phyloP scores from a whole-genome alignment of 2,888 invertebrate species.

The Xanthia icteritia region DNA sequence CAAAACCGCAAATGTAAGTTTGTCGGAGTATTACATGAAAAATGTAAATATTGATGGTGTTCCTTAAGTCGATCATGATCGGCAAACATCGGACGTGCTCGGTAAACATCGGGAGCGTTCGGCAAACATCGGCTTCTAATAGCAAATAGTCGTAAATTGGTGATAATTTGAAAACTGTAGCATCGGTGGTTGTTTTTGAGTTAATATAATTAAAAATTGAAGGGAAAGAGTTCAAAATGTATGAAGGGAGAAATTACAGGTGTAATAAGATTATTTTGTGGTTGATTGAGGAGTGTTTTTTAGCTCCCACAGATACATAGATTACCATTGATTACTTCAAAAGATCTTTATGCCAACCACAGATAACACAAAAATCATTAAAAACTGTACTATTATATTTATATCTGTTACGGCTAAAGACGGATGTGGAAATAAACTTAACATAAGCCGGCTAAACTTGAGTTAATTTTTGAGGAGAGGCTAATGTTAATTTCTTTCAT shows the following conservation, averaged over 20 bases:
- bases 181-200: constrained; percentile 56
- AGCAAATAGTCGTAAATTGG: constrained; percentile 66
- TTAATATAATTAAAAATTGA: constrained; percentile 56
- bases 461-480: too few relatives aligned
- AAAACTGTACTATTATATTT: too few relatives aligned
- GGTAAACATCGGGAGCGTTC: constrained; percentile 61
- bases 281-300: neutral
- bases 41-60: constrained; percentile 65
- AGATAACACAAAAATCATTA: too few relatives aligned
- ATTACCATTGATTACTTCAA: too few relatives aligned
- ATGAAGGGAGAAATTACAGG: neutral
- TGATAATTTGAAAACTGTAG: constrained; percentile 73
- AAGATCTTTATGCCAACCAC: too few relatives aligned
- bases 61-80: constrained; percentile 73
- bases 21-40: constrained; percentile 58
- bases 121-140: constrained; percentile 62
- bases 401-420: too few relatives aligned
- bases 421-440: too few relatives aligned
- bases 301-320: too few relatives aligned
- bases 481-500: too few relatives aligned
- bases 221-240: constrained; percentile 19
- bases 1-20: constrained; percentile 48
- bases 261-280: neutral
- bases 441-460: too few relatives aligned
- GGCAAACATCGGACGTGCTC: constrained; percentile 67